Evolutionary conservation across 2,888 invertebrate genomes (phyloP), one percentile per base, ranked within the genome.

Genomic region (Laothoe populi): DNA sequence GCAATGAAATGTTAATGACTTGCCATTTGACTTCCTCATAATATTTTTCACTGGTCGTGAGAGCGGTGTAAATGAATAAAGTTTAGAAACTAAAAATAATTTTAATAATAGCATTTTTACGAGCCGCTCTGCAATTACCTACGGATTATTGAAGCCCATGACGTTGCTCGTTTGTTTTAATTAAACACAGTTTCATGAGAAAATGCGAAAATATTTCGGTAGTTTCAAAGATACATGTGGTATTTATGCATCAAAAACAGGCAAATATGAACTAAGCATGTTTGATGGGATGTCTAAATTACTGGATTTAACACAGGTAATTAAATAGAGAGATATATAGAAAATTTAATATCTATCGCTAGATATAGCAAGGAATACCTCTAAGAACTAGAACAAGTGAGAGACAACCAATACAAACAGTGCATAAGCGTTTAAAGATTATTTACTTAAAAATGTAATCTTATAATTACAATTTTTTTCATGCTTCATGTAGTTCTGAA

Each of bases 11-110:
- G 31, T 49, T 49, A 26, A 49, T 3, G 35, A 11, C 31, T 53
- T 53, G 19, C 19, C 53, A 35, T 53, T 53, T 35, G 53, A 53
- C 53, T 53, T 35, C 35, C 35, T 35, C 53, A 35, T 53, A 11
- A 35, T 35, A 53, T 35, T 35, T 53, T 26, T 19, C 21, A 16
- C 1, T 1, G 21, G 19, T 4, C 35, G 31, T 35, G 31, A 31
- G 35, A 53, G 31, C 16, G 11, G n/a, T 8, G 31, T 53, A 19
- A 49, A 49, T 35, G 53, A 26, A 31, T 19, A 31, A 31, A 31
- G 31, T 19, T 53, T 35, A 53, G 53, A 53, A 19, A 53, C 31
- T 35, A 35, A 48, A 53, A 5, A 35, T 10, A 31, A 53, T 31
- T 53, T 16, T 11, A 19, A 53, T 49, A 49, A 31, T 26, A 0